These are phyloP conservation scores for Okapia johnstoni DNA, from an alignment of 2,113 vertebrate species.

Conservation along the genomic window DNA sequence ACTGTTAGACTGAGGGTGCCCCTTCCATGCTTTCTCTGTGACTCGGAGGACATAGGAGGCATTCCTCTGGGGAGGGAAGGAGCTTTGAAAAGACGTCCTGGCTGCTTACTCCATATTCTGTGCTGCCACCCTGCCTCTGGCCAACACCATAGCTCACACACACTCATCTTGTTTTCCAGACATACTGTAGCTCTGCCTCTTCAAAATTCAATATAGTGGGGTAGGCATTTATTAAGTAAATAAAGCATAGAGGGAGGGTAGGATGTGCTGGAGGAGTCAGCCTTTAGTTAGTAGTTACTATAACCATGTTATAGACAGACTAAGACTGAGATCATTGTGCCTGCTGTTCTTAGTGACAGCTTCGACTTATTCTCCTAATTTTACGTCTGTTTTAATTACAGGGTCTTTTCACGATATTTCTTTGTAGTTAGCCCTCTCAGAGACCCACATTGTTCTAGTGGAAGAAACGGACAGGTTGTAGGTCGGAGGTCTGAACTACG, in stretches of 20 bases:
- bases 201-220: neutral
- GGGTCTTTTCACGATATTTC: neutral
- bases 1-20: neutral
- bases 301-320: neutral
- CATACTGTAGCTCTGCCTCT: neutral
- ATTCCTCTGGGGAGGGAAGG: neutral
- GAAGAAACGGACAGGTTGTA: neutral
- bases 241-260: neutral
- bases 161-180: neutral
- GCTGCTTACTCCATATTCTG: accelerated
- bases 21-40: neutral
- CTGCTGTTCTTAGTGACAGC: neutral
- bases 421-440: neutral
- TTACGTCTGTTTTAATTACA: neutral
- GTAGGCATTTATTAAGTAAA: neutral
- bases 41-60: neutral
- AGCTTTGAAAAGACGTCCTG: neutral
- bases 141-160: neutral
- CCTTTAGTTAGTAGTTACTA: neutral
- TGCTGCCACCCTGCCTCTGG: neutral
- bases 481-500: neutral
- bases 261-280: neutral
- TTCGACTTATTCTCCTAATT: conserved; percentile 10
- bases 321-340: neutral
- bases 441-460: neutral